Conservation (phyloP, 1,140 invertebrate species). For the Lordiphosa clarofinis region DNA sequence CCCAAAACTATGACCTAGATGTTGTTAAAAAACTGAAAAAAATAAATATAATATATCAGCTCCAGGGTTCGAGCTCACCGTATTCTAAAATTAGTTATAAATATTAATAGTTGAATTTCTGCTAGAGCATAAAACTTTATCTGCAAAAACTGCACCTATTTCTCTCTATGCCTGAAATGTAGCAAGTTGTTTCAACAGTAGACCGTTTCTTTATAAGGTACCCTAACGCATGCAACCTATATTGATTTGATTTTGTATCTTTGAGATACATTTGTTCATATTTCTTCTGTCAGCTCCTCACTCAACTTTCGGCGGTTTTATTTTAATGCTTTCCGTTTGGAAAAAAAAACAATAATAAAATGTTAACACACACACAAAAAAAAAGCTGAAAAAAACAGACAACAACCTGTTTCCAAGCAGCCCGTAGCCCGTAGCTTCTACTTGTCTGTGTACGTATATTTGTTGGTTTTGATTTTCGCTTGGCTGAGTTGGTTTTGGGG, state of each 20-base stretch:
- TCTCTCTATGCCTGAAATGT: too few relatives aligned
- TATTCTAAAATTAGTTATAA: too few relatives aligned
- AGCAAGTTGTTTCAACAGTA: too few relatives aligned
- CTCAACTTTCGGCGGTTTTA: slow-evolving; percentile 33
- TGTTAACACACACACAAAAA: slow-evolving; percentile 61
- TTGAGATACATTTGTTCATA: slow-evolving; percentile 3
- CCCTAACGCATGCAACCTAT: not conserved
- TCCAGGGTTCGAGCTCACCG: too few relatives aligned
- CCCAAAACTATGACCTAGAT: too few relatives aligned
- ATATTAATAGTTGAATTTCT: too few relatives aligned
- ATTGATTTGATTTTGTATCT: not conserved
- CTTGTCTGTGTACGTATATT: slow-evolving; percentile 31
- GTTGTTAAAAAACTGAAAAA: too few relatives aligned
- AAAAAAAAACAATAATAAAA: slow-evolving; percentile 64
- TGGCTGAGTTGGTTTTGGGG: slow-evolving; percentile 42
- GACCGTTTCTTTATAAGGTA: not conserved
- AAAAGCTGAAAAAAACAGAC: slow-evolving; percentile 10
- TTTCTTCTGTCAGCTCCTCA: slow-evolving; percentile 29
- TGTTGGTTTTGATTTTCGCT: slow-evolving; percentile 55
- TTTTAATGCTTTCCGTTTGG: slow-evolving; percentile 41
- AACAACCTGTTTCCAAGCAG: slow-evolving; percentile 50
- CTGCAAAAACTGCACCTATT: too few relatives aligned
- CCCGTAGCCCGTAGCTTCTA: slow-evolving; percentile 19
- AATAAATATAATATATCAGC: too few relatives aligned
- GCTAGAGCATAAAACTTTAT: too few relatives aligned